These are phyloP conservation scores for Caenorhabditis auriculariae DNA, from an alignment of 2,888 invertebrate species.

Conservation along the genomic window DNA sequence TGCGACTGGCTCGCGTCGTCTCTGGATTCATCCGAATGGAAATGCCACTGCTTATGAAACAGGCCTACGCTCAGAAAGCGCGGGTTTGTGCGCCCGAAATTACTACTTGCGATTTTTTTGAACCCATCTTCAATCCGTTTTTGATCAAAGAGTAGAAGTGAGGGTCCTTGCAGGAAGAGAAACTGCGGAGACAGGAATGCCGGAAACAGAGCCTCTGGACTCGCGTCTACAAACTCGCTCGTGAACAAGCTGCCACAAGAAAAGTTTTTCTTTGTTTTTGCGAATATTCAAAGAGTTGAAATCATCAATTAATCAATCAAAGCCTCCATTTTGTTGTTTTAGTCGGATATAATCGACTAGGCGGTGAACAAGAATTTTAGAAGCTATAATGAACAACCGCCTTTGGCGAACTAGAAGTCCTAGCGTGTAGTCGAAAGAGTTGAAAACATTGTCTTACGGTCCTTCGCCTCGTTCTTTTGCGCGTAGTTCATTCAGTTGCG, in stretches of 20 bases:
- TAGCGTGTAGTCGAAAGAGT: too few relatives aligned
- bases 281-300: too few relatives aligned
- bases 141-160: background rate
- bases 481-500: too few relatives aligned
- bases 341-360: too few relatives aligned
- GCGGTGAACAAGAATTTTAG: too few relatives aligned
- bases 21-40: slow-evolving; percentile 53
- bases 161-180: slow-evolving; percentile 37
- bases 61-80: slow-evolving; percentile 57
- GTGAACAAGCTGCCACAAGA: slow-evolving; percentile 28
- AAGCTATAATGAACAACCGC: too few relatives aligned
- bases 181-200: slow-evolving; percentile 31
- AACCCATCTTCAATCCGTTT: background rate
- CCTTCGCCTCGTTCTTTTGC: too few relatives aligned
- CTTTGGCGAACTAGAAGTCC: too few relatives aligned
- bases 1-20: slow-evolving; percentile 49
- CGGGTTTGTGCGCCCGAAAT: slow-evolving; percentile 27
- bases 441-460: too few relatives aligned
- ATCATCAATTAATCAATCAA: too few relatives aligned
- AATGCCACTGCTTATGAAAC: slow-evolving; percentile 58
- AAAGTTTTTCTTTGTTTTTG: slow-evolving; percentile 9
- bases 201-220: slow-evolving; percentile 50
- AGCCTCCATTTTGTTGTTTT: too few relatives aligned
- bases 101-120: background rate
- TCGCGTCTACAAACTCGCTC: slow-evolving; percentile 34